phyloP scores from a whole-genome alignment of 2,797 vertebrate genomes.

The Lacerta viridis region DNA sequence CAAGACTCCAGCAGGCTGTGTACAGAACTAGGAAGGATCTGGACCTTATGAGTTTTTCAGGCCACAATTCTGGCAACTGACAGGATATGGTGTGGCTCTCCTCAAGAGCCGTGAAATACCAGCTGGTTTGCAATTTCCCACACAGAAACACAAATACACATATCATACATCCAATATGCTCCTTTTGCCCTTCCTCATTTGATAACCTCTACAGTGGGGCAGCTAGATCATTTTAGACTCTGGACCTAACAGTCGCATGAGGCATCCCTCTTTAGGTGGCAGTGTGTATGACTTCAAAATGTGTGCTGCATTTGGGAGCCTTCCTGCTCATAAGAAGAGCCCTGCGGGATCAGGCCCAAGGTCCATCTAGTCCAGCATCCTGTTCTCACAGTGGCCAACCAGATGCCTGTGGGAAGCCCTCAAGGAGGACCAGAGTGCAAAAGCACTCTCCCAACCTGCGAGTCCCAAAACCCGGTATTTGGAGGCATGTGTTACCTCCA shows the following conservation, averaged over 20 bases:
- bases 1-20: background rate
- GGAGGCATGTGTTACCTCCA: no score
- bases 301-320: no score
- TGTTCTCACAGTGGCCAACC: no score
- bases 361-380: no score
- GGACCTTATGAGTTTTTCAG: background rate
- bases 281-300: background rate
- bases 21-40: background rate
- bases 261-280: background rate
- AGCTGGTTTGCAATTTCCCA: background rate
- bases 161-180: background rate
- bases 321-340: no score
- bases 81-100: background rate
- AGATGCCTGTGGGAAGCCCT: no score
- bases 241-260: background rate
- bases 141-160: no score
- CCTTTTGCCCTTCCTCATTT: constrained; percentile 60
- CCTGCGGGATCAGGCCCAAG: no score
- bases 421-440: no score
- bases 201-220: constrained; percentile 50
- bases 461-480: no score
- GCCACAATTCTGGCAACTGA: background rate
- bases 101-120: background rate
- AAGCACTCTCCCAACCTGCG: no score
- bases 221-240: background rate